Base-by-base conservation (phyloP, 1,140 invertebrate species). In the Drosophila suzukii region DNA sequence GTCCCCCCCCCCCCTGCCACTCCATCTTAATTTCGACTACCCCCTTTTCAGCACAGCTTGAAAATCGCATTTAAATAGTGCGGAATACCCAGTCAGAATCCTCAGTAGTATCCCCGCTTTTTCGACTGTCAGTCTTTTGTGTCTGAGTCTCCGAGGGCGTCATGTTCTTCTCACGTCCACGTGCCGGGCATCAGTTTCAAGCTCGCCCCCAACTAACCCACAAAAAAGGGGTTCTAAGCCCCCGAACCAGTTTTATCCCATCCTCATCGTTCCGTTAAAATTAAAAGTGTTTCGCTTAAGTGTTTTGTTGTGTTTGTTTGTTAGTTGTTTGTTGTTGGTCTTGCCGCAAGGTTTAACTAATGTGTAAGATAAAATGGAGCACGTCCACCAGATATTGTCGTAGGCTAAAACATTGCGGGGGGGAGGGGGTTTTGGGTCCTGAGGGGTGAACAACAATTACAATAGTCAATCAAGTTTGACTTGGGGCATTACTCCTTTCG, bases 111-210 rank as follows among this genome's bases (percentile, higher is more conserved):
- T 49, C 41, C 44, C 20, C 34, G 27, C 56, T 70, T 39, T 44
- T 44, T 66, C 13, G 41, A 20, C 47, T 50, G 66, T 63, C 50
- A 44, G 70, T 63, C 51, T 58, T 39, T 58, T 62, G 50, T 75
- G 54, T 50, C 72, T 46, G 39, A 8, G 47, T 39, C 43, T 39
- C 36, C 41, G 57, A 46, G 75, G 65, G 75, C 61, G 60, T 70
- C 74, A 38, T 85, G 65, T 79, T 60, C 58, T 70, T 78, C 47
- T 70, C 73, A 57, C 46, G 84, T 75, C 84, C 84, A 88, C 84
- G 84, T 88, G 84, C 84, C 80, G 85, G 73, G 84, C 84, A 89
- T 88, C 84, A 84, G 81, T 88, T 88, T 89, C 85, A 84, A 89
- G 84, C 66, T 89, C 51, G 50, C 53, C 57, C 34, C 56, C 44